Evolutionary conservation across 2,888 invertebrate species (phyloP).

Genomic region (Corbicula japonica): DNA sequence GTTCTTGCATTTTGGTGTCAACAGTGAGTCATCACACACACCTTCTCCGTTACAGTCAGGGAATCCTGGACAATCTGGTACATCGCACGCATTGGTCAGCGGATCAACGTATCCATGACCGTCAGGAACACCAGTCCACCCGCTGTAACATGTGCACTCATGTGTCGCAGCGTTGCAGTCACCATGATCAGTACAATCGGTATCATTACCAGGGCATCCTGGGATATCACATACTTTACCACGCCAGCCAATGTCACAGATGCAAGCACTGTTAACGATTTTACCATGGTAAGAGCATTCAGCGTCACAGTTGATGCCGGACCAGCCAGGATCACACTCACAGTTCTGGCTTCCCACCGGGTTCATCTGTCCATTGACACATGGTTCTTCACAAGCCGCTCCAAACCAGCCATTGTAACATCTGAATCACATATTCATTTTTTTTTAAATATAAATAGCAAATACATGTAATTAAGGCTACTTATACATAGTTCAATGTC

Average conservation of each 20-base stretch:
- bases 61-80: conserved; percentile 77
- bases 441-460: too few relatives aligned
- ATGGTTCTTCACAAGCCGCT: conserved; percentile 71
- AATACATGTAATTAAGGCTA: too few relatives aligned
- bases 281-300: conserved; percentile 76
- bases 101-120: conserved; percentile 43
- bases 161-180: conserved; percentile 74
- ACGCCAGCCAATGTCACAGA: conserved; percentile 76
- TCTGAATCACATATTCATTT: conserved; percentile 35
- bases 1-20: conserved; percentile 71
- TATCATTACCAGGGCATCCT: conserved; percentile 75
- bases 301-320: conserved; percentile 73
- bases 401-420: conserved; percentile 74
- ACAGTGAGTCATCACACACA: conserved; percentile 63
- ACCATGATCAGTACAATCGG: conserved; percentile 77
- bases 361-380: conserved; percentile 73
- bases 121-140: conserved; percentile 73
- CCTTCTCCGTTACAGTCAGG: conserved; percentile 78
- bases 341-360: conserved; percentile 72
- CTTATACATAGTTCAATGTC: too few relatives aligned
- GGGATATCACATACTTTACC: conserved; percentile 75
- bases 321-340: conserved; percentile 76
- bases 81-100: conserved; percentile 68
- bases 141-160: conserved; percentile 75
- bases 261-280: conserved; percentile 66